Evolutionary conservation across 2,113 vertebrate species (phyloP).

Genomic region (Acanthisitta chloris): DNA sequence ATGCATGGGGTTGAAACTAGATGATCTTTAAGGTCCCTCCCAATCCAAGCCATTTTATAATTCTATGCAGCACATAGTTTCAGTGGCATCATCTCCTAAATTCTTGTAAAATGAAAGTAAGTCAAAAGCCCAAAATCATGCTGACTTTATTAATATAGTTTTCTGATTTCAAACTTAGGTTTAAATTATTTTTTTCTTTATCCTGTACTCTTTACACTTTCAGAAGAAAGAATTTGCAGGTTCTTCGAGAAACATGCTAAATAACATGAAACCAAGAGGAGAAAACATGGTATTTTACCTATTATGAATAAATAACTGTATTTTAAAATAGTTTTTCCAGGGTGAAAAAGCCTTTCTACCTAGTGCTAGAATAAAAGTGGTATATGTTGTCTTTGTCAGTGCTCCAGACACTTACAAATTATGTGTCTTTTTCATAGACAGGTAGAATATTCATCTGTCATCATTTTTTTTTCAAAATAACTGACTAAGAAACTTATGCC

Average conservation of each 20-base stretch:
- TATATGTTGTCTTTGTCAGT: neutral
- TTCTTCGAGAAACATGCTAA: neutral
- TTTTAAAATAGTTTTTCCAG: neutral
- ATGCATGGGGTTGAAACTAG: neutral
- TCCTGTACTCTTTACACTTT: neutral
- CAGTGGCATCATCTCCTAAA: neutral
- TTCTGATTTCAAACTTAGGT: neutral
- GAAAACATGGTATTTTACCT: neutral
- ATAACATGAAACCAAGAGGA: neutral
- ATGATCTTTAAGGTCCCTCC: neutral
- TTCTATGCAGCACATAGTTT: neutral
- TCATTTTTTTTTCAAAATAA: slow-evolving; percentile 27
- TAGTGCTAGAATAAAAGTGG: neutral
- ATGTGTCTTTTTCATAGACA: slow-evolving; percentile 14
- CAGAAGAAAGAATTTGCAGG: neutral
- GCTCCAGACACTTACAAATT: neutral
- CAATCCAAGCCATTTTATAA: neutral
- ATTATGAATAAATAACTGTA: neutral
- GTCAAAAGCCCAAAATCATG: neutral
- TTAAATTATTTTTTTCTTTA: neutral
- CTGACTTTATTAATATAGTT: neutral
- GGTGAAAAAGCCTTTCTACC: neutral
- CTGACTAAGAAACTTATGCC: neutral
- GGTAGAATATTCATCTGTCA: slow-evolving; percentile 27
- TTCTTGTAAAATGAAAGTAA: neutral